Evolutionary conservation across 2,888 invertebrate genomes (phyloP).

Genomic region (Pandemis corylana): DNA sequence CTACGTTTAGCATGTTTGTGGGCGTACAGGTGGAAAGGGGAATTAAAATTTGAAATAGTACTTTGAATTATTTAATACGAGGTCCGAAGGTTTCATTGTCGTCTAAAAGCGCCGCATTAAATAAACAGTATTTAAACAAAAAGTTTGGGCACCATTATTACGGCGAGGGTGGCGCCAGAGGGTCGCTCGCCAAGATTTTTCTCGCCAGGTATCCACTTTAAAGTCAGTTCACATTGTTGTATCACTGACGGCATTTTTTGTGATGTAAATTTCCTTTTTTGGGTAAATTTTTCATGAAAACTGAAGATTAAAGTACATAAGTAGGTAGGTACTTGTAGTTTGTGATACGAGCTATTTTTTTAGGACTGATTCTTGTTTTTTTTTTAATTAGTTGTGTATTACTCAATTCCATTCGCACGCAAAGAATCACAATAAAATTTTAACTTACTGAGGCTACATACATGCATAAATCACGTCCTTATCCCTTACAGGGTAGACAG

Average conservation of each 20-base stretch:
- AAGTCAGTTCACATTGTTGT: slow-evolving; percentile 54
- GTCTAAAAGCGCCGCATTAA: neutral
- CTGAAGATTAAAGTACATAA: neutral
- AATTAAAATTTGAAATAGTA: neutral
- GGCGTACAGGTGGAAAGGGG: too few species aligned
- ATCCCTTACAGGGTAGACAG: too few species aligned
- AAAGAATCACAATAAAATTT: too few species aligned
- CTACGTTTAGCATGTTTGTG: too few species aligned
- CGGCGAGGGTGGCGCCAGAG: slow-evolving; percentile 69
- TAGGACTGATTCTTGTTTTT: too few species aligned
- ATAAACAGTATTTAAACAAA: slow-evolving; percentile 29
- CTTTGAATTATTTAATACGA: neutral
- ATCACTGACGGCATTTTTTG: slow-evolving; percentile 47
- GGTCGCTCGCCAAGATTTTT: slow-evolving; percentile 64
- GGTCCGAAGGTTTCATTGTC: neutral
- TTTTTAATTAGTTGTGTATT: too few species aligned
- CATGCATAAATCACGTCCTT: too few species aligned
- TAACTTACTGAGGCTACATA: too few species aligned
- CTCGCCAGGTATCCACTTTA: slow-evolving; percentile 63
- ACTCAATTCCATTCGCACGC: too few species aligned
- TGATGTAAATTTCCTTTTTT: slow-evolving; percentile 29
- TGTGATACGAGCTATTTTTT: too few species aligned
- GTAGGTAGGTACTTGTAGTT: neutral
- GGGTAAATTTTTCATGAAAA: slow-evolving; percentile 17
- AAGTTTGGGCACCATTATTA: slow-evolving; percentile 58